Base-by-base conservation (phyloP, 2,888 invertebrate species). In the Sthenelais limicola region DNA sequence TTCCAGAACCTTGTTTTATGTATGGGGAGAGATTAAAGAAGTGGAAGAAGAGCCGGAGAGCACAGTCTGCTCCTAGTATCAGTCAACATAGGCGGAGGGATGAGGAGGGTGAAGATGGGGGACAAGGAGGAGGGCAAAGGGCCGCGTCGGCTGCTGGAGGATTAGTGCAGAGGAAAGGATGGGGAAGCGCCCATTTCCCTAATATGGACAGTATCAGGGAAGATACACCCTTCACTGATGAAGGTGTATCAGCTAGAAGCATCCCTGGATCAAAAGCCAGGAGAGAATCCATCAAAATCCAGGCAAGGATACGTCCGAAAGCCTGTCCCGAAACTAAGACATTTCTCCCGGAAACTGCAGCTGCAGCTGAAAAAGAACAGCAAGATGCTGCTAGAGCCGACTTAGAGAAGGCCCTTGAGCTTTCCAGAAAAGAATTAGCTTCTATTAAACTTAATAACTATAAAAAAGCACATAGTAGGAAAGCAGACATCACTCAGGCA, bases 11-110 rank as follows among this genome's bases (percentile, higher is more conserved):
- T 3, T 82, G 79, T 71, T 84, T 84, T 66, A 69, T 85, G 74
- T 85, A 85, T 67, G 85, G 85, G 2, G 84, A 84, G 70, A 74
- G 85, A 28, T 80, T 83, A 3, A 77, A 80, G n/a, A 83, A 82
- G 68, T 75, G 84, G 67, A 66, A 66, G 56, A 62, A 62, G 38
- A 62, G 62, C 38, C 2, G 62, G 15, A 35, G 62, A 24, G 62
- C 28, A 21, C 38, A 62, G 24, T 62, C 62, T 21, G 62, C 62
- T 5, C 62, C 62, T 5, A 62, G n/a, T 9, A 18, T 15, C 43
- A 43, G 18, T 43, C 43, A 18, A 43, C 43, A 18, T 15, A 9
- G 43, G 18, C 43, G 43, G 12, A 12, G 43, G 43, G 12, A 18
- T 9, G 9, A 43, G 43, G 12, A 18, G 43, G 43, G 43, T 15